phyloP scores from a whole-genome alignment of 2,797 vertebrate species.

The Cheirogaleus major region DNA sequence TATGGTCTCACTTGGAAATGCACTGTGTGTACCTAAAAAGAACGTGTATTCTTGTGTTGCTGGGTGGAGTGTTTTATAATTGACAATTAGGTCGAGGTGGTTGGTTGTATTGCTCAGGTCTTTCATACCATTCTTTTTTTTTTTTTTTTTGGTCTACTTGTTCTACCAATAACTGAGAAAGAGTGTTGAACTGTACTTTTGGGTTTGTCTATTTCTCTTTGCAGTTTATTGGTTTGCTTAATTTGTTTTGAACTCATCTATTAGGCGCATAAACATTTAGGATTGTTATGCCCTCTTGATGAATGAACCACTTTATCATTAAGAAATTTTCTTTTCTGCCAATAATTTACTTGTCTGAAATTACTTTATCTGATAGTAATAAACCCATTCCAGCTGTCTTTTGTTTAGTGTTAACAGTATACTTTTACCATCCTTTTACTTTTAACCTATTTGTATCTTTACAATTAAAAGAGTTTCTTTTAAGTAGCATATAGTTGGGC shows the following conservation, averaged over 20 bases:
- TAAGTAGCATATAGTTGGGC: not conserved
- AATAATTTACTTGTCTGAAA: not conserved
- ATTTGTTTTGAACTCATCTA: not conserved
- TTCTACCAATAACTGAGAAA: not conserved
- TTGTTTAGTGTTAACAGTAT: not conserved
- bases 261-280: not conserved
- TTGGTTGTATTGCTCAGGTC: not conserved
- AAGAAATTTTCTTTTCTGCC: not conserved
- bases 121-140: not conserved
- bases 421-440: not conserved
- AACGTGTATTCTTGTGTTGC: not conserved
- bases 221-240: not conserved
- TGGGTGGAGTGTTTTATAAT: not conserved
- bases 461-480: not conserved
- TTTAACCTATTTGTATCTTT: not conserved
- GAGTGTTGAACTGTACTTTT: not conserved
- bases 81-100: not conserved
- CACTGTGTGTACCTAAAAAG: not conserved
- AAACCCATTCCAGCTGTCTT: not conserved
- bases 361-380: not conserved
- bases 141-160: not conserved
- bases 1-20: not conserved
- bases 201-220: not conserved
- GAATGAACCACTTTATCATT: not conserved
- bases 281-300: not conserved